These are phyloP conservation scores for Spodoptera picta DNA, from an alignment of 2,888 invertebrate genomes.

Conservation along the genomic window DNA sequence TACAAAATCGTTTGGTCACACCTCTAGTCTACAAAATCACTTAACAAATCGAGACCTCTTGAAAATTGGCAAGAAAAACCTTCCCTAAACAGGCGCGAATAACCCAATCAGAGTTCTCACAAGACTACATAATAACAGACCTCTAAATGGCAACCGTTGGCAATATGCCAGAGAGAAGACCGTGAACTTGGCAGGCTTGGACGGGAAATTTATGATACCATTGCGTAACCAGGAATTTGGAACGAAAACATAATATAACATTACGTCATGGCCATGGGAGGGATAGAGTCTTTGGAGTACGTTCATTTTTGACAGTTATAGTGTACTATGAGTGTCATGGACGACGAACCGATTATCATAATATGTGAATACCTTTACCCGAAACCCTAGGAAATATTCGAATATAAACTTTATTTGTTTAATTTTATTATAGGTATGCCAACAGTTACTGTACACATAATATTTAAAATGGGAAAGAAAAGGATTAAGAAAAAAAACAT, in stretches of 20 bases:
- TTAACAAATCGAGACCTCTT: slow-evolving; percentile 17
- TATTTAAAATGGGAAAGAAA: too few species aligned
- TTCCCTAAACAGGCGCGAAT: slow-evolving; percentile 33
- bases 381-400: too few species aligned
- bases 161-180: slow-evolving; percentile 46
- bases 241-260: slow-evolving; percentile 43
- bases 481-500: too few species aligned
- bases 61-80: slow-evolving; percentile 13
- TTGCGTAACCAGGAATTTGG: slow-evolving; percentile 51
- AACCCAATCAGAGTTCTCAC: slow-evolving; percentile 37
- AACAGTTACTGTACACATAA: too few species aligned
- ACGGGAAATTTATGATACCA: slow-evolving; percentile 47
- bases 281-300: too few species aligned
- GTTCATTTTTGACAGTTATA: too few species aligned
- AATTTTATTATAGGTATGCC: too few species aligned
- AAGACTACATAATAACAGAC: slow-evolving; percentile 37
- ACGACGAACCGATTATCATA: too few species aligned
- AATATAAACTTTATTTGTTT: too few species aligned
- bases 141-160: slow-evolving; percentile 49
- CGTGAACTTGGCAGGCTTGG: slow-evolving; percentile 51
- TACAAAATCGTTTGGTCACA: too few species aligned
- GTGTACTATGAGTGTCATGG: too few species aligned
- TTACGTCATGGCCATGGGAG: not conserved
- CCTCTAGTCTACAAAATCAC: slow-evolving; percentile 3
- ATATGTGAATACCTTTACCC: too few species aligned